Conservation (phyloP, 2,113 vertebrate genomes). For the Leptobrachium ailaonicum region DNA sequence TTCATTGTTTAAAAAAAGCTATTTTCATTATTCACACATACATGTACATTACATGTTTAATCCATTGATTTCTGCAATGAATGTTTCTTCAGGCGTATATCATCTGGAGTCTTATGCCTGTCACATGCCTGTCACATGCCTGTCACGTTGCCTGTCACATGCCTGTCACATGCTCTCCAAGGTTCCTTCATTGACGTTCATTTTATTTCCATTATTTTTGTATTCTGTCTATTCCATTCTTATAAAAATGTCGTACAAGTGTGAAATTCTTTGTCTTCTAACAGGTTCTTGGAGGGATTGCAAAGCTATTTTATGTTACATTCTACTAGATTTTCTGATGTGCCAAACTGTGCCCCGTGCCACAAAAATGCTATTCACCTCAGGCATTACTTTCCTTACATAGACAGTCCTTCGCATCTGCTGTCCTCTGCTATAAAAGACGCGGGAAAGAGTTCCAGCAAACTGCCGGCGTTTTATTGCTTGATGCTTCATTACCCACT, state of each 20-base stretch:
- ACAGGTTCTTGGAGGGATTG: not conserved
- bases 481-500: slow-evolving; percentile 19
- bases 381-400: not conserved
- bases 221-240: not conserved
- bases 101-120: too few relatives aligned
- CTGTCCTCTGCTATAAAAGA: not conserved
- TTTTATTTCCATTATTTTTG: not conserved
- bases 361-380: not conserved
- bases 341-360: not conserved
- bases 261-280: not conserved
- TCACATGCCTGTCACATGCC: too few relatives aligned
- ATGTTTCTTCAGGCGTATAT: too few relatives aligned
- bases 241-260: not conserved
- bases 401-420: not conserved
- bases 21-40: too few relatives aligned
- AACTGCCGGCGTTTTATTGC: not conserved
- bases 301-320: slow-evolving; percentile 2
- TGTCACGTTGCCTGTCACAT: too few relatives aligned
- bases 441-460: not conserved
- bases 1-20: too few relatives aligned
- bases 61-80: too few relatives aligned
- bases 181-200: not conserved
- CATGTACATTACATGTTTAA: too few relatives aligned
- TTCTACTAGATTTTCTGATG: not conserved
- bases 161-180: not conserved